phyloP scores from a whole-genome alignment of 1,140 invertebrate genomes.

The Theocolax elegans region DNA sequence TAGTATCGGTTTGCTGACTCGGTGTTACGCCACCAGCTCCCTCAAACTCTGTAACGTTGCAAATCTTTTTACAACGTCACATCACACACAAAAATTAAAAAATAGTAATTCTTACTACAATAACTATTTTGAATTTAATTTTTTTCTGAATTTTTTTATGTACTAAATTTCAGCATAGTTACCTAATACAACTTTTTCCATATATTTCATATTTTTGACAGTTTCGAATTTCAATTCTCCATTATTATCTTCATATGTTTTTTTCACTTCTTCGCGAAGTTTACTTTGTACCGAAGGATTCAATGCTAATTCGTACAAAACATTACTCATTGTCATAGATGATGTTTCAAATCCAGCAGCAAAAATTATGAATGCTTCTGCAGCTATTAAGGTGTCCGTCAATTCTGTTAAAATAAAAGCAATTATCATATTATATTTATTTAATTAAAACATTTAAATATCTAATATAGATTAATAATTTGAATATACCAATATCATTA shows the following conservation, averaged over 20 bases:
- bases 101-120: too few relatives aligned
- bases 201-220: slow-evolving; percentile 51
- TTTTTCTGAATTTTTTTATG: too few relatives aligned
- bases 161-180: too few relatives aligned
- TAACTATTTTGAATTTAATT: too few relatives aligned
- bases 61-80: too few relatives aligned
- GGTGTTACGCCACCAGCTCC: too few relatives aligned
- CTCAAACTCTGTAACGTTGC: too few relatives aligned
- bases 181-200: slow-evolving; percentile 54
- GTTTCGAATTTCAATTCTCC: slow-evolving; percentile 50
- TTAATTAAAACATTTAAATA: background rate
- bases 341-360: slow-evolving; percentile 71
- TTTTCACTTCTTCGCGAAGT: slow-evolving; percentile 64
- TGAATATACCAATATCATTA: slow-evolving; percentile 55
- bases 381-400: slow-evolving; percentile 51
- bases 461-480: slow-evolving; percentile 55
- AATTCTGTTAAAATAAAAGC: slow-evolving; percentile 44
- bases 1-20: too few relatives aligned
- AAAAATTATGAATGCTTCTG: slow-evolving; percentile 62
- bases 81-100: too few relatives aligned
- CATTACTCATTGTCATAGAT: slow-evolving; percentile 64
- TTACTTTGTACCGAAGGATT: too few relatives aligned
- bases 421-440: background rate
- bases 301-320: too few relatives aligned
- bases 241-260: slow-evolving; percentile 45